Evolutionary conservation across 2,113 vertebrate species (phyloP).

Genomic region (Cyanoliseus patagonus): DNA sequence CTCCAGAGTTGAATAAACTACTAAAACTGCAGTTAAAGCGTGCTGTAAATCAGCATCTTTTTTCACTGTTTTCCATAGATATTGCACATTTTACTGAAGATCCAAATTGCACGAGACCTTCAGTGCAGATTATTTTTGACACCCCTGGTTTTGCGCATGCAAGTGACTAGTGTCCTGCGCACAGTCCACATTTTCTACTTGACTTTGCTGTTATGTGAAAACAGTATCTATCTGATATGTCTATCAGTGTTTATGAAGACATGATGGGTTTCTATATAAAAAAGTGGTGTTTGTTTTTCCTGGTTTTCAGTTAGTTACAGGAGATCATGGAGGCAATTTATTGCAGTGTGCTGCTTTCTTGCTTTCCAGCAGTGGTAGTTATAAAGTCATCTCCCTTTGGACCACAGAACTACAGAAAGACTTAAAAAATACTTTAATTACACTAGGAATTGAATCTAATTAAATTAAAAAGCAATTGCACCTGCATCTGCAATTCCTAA

Average conservation of each 20-base stretch:
- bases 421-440: constrained; percentile 2
- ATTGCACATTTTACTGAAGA: neutral
- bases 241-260: neutral
- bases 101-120: neutral
- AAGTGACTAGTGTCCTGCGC: neutral
- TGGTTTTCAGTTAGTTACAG: neutral
- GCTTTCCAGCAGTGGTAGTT: neutral
- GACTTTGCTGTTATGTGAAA: neutral
- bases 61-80: neutral
- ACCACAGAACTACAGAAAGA: neutral
- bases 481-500: neutral
- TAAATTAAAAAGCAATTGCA: neutral
- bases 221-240: neutral
- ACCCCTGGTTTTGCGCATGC: neutral
- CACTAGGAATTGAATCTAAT: neutral
- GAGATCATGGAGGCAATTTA: neutral
- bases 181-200: neutral
- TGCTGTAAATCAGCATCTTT: neutral
- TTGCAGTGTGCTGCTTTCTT: neutral
- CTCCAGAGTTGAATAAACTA: neutral
- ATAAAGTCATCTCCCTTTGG: neutral
- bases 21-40: neutral
- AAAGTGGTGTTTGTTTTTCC: neutral
- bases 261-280: neutral
- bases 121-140: neutral